Base-by-base conservation (phyloP, 2,113 vertebrate genomes). In the Gavia stellata region DNA sequence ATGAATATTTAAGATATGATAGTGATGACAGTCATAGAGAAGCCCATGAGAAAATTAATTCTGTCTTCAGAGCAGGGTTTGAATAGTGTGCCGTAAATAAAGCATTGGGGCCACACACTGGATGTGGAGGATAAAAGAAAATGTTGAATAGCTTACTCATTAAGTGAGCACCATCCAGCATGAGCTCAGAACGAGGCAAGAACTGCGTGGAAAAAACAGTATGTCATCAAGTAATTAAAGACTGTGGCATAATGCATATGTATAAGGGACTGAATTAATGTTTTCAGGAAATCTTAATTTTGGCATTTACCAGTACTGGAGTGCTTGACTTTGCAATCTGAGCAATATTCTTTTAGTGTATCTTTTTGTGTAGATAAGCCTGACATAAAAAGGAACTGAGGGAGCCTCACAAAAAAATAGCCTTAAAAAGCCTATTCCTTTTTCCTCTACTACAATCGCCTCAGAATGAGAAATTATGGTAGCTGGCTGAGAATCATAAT, bases 251-350 rank as follows among this genome's bases (percentile, higher is more conserved):
- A 94, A 91, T 94, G 86, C 40, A 25, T 94, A 91, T 84, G 56
- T 56, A 96, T 91, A 87, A 92, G 91, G 53, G 56, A 62, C 58
- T 89, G 91, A 94, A 94, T 89, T 75, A 91, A 92, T 89, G 45
- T 91, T 94, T 95, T 94, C 66, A 94, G 62, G 62, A 95, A 92
- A 85, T 94, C 86, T 95, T 91, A 95, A 77, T 97, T 96, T 94
- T 95, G 77, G 52, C 94, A 89, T 91, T 97, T 95, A 61, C 77
- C 92, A 56, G 29, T 29, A 40, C 29, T 89, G 74, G 66, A 92
- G 90, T 72, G 47, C 42, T 94, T 94, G 89, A 91, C 81, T 96
- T 89, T 91, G 61, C 84, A 96, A 82, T 90, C 77, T 79, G 68
- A 85, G 62, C 78, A 82, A 77, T 88, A 96, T 96, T 94, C 56